A percentile compares a stretch with the other conserved stretches of the same genome.
Evolutionary conservation across 2,888 invertebrate genomes (phyloP).

Genomic region (Erebia aethiops): DNA sequence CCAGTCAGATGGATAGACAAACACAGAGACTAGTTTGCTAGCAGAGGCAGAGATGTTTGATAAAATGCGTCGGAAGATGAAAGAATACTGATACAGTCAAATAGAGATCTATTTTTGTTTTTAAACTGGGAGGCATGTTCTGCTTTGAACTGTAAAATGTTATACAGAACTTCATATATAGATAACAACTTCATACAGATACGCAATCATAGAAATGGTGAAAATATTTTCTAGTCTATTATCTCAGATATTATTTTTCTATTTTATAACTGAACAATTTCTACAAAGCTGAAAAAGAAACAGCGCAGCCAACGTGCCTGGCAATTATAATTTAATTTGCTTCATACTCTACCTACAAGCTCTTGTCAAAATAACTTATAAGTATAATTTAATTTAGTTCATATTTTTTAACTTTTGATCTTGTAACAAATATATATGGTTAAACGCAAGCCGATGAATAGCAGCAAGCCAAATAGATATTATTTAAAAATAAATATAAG

Average conservation of each 20-base stretch:
- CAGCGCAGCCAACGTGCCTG: conserved; percentile 6
- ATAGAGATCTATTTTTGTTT: background rate
- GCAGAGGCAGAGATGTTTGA: too few relatives aligned
- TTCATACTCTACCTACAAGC: background rate
- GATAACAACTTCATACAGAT: too few relatives aligned
- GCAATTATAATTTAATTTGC: conserved; percentile 13
- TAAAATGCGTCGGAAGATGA: background rate
- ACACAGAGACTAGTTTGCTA: too few relatives aligned
- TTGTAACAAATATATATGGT: background rate
- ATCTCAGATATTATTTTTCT: background rate
- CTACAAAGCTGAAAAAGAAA: conserved; percentile 14
- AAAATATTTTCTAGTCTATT: conserved; percentile 1
- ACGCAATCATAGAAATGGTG: background rate
- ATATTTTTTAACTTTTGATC: background rate
- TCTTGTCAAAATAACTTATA: conserved; percentile 11
- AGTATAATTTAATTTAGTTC: background rate
- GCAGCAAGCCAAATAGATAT: background rate
- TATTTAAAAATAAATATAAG: too few relatives aligned
- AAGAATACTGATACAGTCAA: background rate
- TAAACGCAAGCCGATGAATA: background rate
- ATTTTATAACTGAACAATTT: background rate
- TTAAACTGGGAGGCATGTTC: background rate
- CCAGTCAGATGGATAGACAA: too few relatives aligned
- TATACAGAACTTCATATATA: background rate
- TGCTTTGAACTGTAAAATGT: too few relatives aligned